These are phyloP conservation scores for Drosophila pseudotalamancana DNA, from an alignment of 2,888 invertebrate species.

Conservation along the genomic window DNA sequence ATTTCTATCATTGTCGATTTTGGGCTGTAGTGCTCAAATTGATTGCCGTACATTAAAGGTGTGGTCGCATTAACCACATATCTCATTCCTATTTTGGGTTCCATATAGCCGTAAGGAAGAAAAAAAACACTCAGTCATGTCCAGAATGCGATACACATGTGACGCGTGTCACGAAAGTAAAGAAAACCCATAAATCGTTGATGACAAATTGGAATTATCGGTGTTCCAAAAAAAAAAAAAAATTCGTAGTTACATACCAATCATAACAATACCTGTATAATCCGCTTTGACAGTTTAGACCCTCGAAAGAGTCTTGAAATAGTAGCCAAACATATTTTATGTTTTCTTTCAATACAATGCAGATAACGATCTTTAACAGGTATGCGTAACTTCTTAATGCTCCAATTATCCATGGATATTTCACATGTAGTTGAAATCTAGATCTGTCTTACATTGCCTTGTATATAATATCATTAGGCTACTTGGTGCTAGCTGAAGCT, in stretches of 20 bases:
- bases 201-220: slow-evolving; percentile 47
- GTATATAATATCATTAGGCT: too few species aligned
- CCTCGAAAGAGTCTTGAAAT: slow-evolving; percentile 3
- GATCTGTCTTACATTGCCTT: neutral
- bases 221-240: neutral
- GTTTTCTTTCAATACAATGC: slow-evolving; percentile 11
- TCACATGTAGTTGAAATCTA: neutral
- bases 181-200: slow-evolving; percentile 52
- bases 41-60: slow-evolving; percentile 36
- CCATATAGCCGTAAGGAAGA: neutral
- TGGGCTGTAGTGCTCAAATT: slow-evolving; percentile 29
- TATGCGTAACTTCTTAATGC: slow-evolving; percentile 6
- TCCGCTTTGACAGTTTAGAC: slow-evolving; percentile 42
- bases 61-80: slow-evolving; percentile 42
- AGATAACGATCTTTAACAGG: slow-evolving; percentile 16
- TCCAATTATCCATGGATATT: slow-evolving; percentile 15
- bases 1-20: slow-evolving; percentile 34
- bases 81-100: slow-evolving; percentile 24
- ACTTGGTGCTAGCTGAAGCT: too few species aligned
- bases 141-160: slow-evolving; percentile 34
- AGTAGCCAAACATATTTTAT: slow-evolving; percentile 20
- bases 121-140: slow-evolving; percentile 44
- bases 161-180: slow-evolving; percentile 50
- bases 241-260: slow-evolving; percentile 35
- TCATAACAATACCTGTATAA: slow-evolving; percentile 35